Base-by-base conservation (phyloP, 2,113 vertebrate species). In the Caretta caretta region DNA sequence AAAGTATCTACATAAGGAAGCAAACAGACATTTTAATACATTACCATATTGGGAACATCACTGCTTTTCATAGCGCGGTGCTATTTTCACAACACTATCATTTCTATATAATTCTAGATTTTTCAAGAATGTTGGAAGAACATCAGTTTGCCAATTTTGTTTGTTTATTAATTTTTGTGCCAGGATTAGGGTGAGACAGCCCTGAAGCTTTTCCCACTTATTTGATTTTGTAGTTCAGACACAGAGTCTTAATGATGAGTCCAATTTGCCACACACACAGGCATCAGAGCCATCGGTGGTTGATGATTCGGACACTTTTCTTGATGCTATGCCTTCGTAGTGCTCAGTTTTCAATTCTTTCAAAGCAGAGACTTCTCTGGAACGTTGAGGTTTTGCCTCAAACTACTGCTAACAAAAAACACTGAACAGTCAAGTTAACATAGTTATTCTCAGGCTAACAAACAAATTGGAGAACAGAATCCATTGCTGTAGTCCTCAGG, bases 1-100 rank as follows among this genome's bases (percentile, higher is more conserved):
- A 99, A 96, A 50, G 99, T 99, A 96, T 98, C 99, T 99, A 91
- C 3, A 92, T 93, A 86, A 93, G 86, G 89, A 93, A 97, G 22
- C 90, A 94, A 97, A 91, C 49, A 96, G 76, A 94, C 35, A 92
- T 85, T 83, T 88, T 4, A n/a, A 84, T 57, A 81, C 9, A 86
- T 86, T 12, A 57, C 5, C 29, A 31, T 9, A 14, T 31, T 49
- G 54, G 86, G 82, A 93, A 76, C 1, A 79, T 22, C n/a, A 86
- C 24, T 59, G 49, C 12, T 24, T 27, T 38, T 75, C 5, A 75
- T 13, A 80, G 54, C 82, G 25, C 10, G 90, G 72, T 83, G 51
- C 20, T 65, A 84, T 24, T 57, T 75, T 90, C 56, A 11, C 42
- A n/a, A 46, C 10, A 84, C 48, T 50, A 76, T 46, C 38, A 84